Evolutionary conservation across 2,888 invertebrate genomes (phyloP), one percentile per base, ranked within the genome.

Genomic region (Pyrocoelia pectoralis): DNA sequence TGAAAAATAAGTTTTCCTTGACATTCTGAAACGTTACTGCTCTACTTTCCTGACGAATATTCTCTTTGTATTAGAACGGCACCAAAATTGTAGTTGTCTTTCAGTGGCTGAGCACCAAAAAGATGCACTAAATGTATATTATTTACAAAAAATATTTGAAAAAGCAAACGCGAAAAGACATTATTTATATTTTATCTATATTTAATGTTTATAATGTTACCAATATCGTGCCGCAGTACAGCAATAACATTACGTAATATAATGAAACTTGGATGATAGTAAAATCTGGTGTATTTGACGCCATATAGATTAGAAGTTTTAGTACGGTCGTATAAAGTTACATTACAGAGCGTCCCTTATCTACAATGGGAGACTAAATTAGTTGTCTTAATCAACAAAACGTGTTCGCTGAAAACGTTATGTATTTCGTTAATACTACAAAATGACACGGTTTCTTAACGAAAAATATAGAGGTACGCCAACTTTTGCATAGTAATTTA

Each of bases 221-320:
- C 33, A 33, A 33, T 33, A 33, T 33, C 33, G 33, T n/a, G n/a
- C 8, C 33, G 33, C n/a, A 33, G 9, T 33, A 33, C n/a, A 33
- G n/a, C 33, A 33, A 33, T 33, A 33, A 33, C 33, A 3, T n/a
- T 33, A 33, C n/a, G 33, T 33, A 24, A 24, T 24, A 24, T 24
- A 24, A 24, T 24, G 24, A 24, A 43, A 46, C 46, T 17, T 17
- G 10, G 55, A 49, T 57, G 50, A 62, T 52, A 40, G 33, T 46
- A 33, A 62, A 62, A 62, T 62, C 57, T 62, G 57, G 50, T 48
- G 57, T 57, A 49, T 15, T 62, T 50, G 53, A 51, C 24, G 52
- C 41, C 53, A 48, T 57, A 57, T 57, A 62, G 62, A 62, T 62
- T 62, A 62, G 57, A 33, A 51, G 52, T 53, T 62, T 57, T 56